Evolutionary conservation across 2,113 vertebrate genomes (phyloP), one percentile per base, ranked within the genome.

Genomic region (Melospiza georgiana): DNA sequence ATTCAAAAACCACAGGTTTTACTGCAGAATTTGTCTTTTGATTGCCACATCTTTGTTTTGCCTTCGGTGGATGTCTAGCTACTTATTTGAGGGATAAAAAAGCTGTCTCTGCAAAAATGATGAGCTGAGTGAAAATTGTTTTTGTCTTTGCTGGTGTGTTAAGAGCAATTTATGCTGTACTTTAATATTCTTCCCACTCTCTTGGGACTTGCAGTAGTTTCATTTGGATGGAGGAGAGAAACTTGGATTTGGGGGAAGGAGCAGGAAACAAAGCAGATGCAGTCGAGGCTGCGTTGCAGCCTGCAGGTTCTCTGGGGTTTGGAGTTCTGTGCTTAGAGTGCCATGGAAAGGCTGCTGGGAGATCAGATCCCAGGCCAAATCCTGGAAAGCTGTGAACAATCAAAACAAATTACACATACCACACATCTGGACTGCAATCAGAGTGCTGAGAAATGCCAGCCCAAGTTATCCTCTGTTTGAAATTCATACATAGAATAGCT

Each of bases 1-100:
- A 94, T 91, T 63, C 31, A 20, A 89, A 84, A 76, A 66, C 1
- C 58, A 72, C 0, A 4, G 27, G 77, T 93, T 72, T 30, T 81
- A 33, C 85, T 95, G 83, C 5, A 83, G 66, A 69, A 87, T 37
- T 62, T 63, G 17, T 89, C 68, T 88, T 95, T 88, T 93, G 88
- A 91, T 91, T 91, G 62, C 75, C 9, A 1, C 69, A 39, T 93
- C 89, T 96, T 92, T 76, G 74, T 90, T 93, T 94, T 91, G 51
- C 66, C 49, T 80, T 92, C 83, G 66, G 63, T 84, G 89, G 46
- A 76, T 86, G 62, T 81, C 63, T 95, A 68, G 84, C 74, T 95
- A 20, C 74, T 87, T 90, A 82, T 39, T 77, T 0, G 0, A 95
- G 75, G 57, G 39, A 86, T 58, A 80, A 81, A 67, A 94, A 90